Base-by-base conservation (phyloP, 2,797 vertebrate genomes). In the Hozukius guyotensis region DNA sequence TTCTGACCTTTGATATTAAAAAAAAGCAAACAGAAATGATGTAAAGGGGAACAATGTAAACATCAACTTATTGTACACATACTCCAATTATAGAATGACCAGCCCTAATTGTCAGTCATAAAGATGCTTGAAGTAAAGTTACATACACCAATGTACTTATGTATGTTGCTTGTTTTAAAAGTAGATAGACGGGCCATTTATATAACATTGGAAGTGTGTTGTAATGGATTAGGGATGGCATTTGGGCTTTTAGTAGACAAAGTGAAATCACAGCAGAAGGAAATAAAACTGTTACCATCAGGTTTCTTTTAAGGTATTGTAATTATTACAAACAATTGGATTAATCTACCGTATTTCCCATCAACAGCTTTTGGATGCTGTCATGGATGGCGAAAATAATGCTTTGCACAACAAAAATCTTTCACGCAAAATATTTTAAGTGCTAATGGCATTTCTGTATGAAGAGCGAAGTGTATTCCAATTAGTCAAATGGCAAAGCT, bases 401-500 rank as follows among this genome's bases (percentile, higher is more conserved):
- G 63, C 64, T 87, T 91, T 88, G 80, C 78, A 83, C 82, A 80
- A 91, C 81, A 88, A 86, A 87, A 84, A 90, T 81, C 61, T 89
- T 94, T 85, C 66, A 89, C 79, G 66, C 87, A 90, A 88, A 92
- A 92, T 86, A 83, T 85, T 90, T 83, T 89, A 88, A 89, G 83
- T 88, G 87, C 91, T 94, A 91, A 91, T 91, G 89, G 89, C 79
- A 89, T 86, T 82, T 84, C 72, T 94, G 87, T 94, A 87, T 91
- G 83, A 92, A 91, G 89, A 94, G 83, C 89, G 81, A 91, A 93
- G 89, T 94, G 88, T 93, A 85, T 95, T 93, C 92, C 88, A 95
- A 94, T 96, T 95, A 95, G 93, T 94, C 89, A 92, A 94, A 95
- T 92, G 82, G 87, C 78, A 92, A 89, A 93, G 89, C 85, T 92